A percentile compares a stretch with the other conserved stretches of the same genome.
Conservation (phyloP, 2,888 invertebrate genomes). For the Cerceris ruficornis region DNA sequence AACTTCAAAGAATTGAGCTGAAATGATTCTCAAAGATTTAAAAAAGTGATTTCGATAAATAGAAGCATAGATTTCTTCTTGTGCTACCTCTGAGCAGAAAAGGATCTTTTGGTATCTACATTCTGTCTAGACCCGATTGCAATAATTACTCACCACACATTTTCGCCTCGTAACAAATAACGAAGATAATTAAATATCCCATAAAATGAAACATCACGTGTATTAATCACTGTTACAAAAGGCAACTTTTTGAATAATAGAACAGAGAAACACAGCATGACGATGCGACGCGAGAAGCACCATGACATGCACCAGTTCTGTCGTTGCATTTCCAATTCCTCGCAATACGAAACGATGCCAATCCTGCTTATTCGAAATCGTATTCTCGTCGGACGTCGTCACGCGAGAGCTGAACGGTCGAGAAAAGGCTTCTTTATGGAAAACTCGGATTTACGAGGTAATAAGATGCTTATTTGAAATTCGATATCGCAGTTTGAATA, state of each 20-base stretch:
- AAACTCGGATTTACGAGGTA: conserved; percentile 9
- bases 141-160: no score
- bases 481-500: no score
- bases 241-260: not conserved
- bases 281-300: conserved; percentile 12
- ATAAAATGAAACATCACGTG: not conserved
- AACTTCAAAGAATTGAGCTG: no score
- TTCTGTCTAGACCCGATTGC: no score
- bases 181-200: no score
- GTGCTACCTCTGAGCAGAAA: no score
- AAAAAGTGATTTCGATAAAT: no score
- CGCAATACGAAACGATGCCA: conserved; percentile 12
- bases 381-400: conserved; percentile 8
- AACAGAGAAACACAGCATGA: not conserved
- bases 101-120: no score
- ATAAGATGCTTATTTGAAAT: no score
- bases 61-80: no score
- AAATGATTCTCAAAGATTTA: no score
- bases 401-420: conserved; percentile 19
- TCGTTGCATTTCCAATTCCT: conserved; percentile 26
- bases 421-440: conserved; percentile 37
- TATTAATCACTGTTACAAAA: not conserved
- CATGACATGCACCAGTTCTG: conserved; percentile 27
- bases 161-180: no score
- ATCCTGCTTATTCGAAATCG: conserved; percentile 28